Base-by-base conservation (phyloP, 2,113 vertebrate species). In the Notarius lentiginosus region DNA sequence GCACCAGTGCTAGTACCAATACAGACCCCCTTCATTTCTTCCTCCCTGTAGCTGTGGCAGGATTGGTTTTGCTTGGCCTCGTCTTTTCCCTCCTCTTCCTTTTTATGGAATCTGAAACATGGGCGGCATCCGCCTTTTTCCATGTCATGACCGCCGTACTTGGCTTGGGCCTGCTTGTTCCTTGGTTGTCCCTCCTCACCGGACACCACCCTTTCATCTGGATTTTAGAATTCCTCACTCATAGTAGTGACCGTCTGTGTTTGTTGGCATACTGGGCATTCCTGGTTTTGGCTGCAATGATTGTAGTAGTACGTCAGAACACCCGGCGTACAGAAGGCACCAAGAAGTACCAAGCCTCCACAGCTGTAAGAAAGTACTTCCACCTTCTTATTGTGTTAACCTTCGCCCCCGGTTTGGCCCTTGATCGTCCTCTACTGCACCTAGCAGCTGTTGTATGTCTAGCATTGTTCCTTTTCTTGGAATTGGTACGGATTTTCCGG, bases 101-200 rank as follows among this genome's bases (percentile, higher is more conserved):
- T 87, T 99, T 99, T 95, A 97, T 99, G 97, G 98, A 99, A 89
- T 98, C 98, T 0, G 95, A 96, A 75, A 98, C 97, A 0, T 99
- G 98, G 98, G 95, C 96, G n/a, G 98, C 98, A 0, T 97, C 98
- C 1, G 90, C 98, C 55, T 99, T 99, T 90, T 99, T 99, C 91
- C 97, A 99, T 91, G 95, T 96, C 92, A 98, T 99, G 97, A 97
- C 96, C 0, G 96, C 97, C 0, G 97, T 98, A 70, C 93, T 99
- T 85, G 96, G 93, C 68, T 92, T 99, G 34, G 98, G 98, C 0
- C 94, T 99, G 89, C 94, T 99, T 85, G 93, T 98, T 93, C 98
- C 98, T 0, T 99, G 98, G 98, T 95, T 99, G 17, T 96, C 97
- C 60, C 93, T 97, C 65, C 96, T 99, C 89, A 98, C 98, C 84